Base-by-base conservation (phyloP, 2,888 invertebrate genomes). In the Suillia variegata region DNA sequence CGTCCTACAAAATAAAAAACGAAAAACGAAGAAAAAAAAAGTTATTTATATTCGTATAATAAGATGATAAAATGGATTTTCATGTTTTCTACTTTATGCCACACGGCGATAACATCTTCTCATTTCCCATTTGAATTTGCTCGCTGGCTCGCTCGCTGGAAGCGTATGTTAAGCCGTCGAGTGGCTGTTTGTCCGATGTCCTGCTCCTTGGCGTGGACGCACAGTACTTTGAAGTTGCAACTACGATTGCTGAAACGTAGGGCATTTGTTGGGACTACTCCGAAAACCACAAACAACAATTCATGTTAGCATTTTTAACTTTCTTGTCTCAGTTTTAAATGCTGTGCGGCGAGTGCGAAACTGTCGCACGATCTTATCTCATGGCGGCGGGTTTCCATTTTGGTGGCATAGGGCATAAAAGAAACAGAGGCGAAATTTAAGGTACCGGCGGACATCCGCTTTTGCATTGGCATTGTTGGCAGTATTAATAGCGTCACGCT, bases 61-160 rank as follows among this genome's bases (percentile, higher is more conserved):
- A 70, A 72, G 68, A 67, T 67, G 67, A 70, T 69, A 73, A 69
- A 68, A 70, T 68, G 68, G 67, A 70, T 73, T 71, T 71, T 71
- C 65, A 54, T 67, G 61, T 67, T 68, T 62, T 67, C 20, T 65
- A 62, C 58, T 67, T 58, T 67, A 62, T 59, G 63, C 54, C 58
- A 49, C 58, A 33, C n/a, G n/a, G 59, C 64, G 73, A 75, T 73
- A 72, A 75, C 73, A 75, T 76, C 73, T 76, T 67, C 70, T 69
- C 68, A 73, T 76, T 73, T 73, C 73, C 74, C 68, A 71, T 71
- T 71, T 68, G 68, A 73, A 70, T 73, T 71, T 68, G 65, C 49
- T n/a, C n/a, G n/a, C n/a, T n/a, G n/a, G n/a, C n/a, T n/a, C n/a
- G n/a, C n/a, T n/a, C n/a, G n/a, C n/a, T n/a, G n/a, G n/a, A n/a